phyloP scores from a whole-genome alignment of 1,140 invertebrate genomes.

The Zaprionus vittiger region DNA sequence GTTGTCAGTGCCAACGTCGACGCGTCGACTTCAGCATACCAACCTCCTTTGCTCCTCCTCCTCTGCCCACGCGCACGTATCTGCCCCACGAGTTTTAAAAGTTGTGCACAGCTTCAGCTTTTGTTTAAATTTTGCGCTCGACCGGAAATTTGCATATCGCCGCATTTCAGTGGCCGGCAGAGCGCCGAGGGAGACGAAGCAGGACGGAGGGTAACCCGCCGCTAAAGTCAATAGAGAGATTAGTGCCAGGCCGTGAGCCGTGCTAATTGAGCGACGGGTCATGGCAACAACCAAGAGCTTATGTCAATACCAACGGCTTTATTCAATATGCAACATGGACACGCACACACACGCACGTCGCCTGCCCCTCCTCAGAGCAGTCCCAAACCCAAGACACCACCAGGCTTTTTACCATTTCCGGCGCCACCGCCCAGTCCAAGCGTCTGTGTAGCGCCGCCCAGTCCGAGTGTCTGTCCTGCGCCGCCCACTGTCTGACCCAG shows the following conservation, averaged over 20 bases:
- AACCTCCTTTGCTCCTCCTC: not conserved
- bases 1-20: conserved; percentile 68
- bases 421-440: not conserved
- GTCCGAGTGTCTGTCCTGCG: conserved; percentile 10
- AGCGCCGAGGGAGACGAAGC: not conserved
- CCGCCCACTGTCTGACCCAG: conserved; percentile 45
- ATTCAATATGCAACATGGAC: conserved; percentile 47
- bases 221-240: conserved; percentile 77
- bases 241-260: conserved; percentile 59
- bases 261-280: conserved; percentile 78
- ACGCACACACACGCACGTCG: not conserved
- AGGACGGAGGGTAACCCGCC: not conserved
- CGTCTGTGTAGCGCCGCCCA: conserved; percentile 13
- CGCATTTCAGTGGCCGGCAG: conserved; percentile 64
- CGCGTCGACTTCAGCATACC: conserved; percentile 19
- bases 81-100: conserved; percentile 74
- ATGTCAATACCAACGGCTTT: conserved; percentile 68
- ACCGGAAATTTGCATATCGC: conserved; percentile 80
- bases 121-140: conserved; percentile 75
- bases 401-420: conserved; percentile 25
- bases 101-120: conserved; percentile 38
- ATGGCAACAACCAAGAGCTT: conserved; percentile 76
- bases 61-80: conserved; percentile 25
- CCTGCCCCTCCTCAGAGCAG: conserved; percentile 39
- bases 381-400: conserved; percentile 55